Percentiles rank a stretch among this genome's conserved stretches.
phyloP scores from a whole-genome alignment of 2,888 invertebrate species.

The Nemotelus pantherinus region DNA sequence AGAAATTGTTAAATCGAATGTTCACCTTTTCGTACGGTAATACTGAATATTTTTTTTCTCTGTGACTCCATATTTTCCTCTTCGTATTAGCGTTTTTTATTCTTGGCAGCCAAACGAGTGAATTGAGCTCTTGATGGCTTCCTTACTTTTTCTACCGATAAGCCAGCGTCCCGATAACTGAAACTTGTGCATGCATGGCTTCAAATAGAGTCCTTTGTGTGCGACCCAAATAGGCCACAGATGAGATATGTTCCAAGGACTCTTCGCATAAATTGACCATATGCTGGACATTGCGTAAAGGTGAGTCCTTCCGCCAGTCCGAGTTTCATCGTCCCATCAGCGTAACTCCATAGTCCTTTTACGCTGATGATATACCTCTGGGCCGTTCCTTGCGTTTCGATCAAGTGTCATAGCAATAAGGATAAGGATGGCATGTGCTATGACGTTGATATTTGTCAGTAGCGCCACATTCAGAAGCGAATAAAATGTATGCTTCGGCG shows the following conservation, averaged over 20 bases:
- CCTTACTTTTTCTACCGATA: conserved; percentile 40
- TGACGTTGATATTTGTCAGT: conserved; percentile 40
- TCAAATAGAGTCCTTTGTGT: background rate
- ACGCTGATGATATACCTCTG: conserved; percentile 12
- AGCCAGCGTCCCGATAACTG: background rate
- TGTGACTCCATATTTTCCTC: too few species aligned
- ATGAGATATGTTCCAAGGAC: conserved; percentile 34
- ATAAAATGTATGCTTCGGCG: conserved; percentile 18
- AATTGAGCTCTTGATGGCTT: conserved; percentile 35
- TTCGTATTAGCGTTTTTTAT: conserved; percentile 30
- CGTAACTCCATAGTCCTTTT: conserved; percentile 17
- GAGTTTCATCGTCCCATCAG: background rate
- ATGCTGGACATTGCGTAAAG: conserved; percentile 49
- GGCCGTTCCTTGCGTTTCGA: conserved; percentile 29
- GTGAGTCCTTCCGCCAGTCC: background rate
- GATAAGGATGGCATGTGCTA: conserved; percentile 44
- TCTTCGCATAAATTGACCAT: conserved; percentile 49
- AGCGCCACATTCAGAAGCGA: conserved; percentile 16
- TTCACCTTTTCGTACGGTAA: too few species aligned
- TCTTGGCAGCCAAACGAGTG: conserved; percentile 19
- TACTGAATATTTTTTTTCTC: too few species aligned
- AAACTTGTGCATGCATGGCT: conserved; percentile 22
- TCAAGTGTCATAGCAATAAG: conserved; percentile 41
- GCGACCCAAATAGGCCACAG: conserved; percentile 9
- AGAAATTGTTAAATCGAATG: too few species aligned